A percentile compares a stretch with the other conserved stretches of the same genome.
Conservation (phyloP, 2,113 vertebrate genomes). For the Laticauda laticaudata region DNA sequence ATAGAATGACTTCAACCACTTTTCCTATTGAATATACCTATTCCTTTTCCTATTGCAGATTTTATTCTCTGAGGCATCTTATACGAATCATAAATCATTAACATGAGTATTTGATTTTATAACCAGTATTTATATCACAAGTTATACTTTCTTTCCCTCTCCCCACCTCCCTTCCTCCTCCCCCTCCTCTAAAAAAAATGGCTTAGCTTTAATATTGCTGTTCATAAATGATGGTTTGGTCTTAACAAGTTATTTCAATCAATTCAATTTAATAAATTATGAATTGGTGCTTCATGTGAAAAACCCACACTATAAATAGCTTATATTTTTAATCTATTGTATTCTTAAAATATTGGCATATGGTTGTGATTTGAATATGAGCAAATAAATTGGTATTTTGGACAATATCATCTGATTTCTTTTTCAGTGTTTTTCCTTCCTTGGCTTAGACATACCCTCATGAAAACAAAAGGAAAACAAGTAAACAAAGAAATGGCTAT, state of each 20-base stretch:
- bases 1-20: not conserved
- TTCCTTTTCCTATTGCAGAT: not conserved
- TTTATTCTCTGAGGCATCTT: not conserved
- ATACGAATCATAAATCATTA: not conserved
- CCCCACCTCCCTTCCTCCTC: too few relatives aligned
- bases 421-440: not conserved
- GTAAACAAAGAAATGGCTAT: not conserved
- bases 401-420: not conserved
- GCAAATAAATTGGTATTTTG: not conserved
- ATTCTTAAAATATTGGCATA: not conserved
- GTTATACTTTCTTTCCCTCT: not conserved
- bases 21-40: not conserved
- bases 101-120: not conserved
- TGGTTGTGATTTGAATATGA: not conserved
- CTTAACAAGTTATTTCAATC: not conserved
- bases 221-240: not conserved
- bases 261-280: not conserved
- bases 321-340: not conserved
- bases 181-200: not conserved
- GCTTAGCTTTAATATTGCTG: not conserved
- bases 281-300: not conserved
- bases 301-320: not conserved
- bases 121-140: not conserved
- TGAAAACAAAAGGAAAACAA: not conserved
- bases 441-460: not conserved